Conservation (phyloP, 2,113 vertebrate genomes). For the Malaclemys terrapin region DNA sequence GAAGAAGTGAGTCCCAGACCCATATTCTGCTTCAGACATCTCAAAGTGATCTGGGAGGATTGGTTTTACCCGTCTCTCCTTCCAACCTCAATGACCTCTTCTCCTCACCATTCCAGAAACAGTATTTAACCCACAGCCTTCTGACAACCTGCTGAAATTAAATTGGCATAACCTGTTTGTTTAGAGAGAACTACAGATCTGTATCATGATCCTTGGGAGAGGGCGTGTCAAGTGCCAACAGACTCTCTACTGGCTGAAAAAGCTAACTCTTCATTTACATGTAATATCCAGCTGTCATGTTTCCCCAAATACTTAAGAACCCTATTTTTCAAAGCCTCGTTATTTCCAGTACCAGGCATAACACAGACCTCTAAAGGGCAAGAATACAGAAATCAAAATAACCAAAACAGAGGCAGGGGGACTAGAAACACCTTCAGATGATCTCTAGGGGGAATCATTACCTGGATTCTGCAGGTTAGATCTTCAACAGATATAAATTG, state of each 20-base stretch:
- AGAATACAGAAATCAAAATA: neutral
- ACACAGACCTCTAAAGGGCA: neutral
- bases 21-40: rapidly evolving
- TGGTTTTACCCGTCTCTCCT: neutral
- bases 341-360: neutral
- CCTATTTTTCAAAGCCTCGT: neutral
- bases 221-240: rapidly evolving
- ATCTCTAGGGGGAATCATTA: neutral
- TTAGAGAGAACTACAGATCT: neutral
- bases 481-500: rapidly evolving
- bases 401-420: neutral
- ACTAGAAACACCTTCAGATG: neutral
- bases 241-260: rapidly evolving
- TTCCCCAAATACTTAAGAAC: neutral
- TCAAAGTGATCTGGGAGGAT: neutral
- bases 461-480: neutral
- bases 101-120: neutral
- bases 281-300: neutral
- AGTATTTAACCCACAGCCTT: neutral
- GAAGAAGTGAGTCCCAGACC: neutral
- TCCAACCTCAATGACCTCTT: neutral
- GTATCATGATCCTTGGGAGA: neutral
- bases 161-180: neutral
- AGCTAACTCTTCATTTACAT: neutral
- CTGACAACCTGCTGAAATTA: neutral